Conservation (phyloP, 2,797 vertebrate genomes). For the Harpagifer antarcticus region DNA sequence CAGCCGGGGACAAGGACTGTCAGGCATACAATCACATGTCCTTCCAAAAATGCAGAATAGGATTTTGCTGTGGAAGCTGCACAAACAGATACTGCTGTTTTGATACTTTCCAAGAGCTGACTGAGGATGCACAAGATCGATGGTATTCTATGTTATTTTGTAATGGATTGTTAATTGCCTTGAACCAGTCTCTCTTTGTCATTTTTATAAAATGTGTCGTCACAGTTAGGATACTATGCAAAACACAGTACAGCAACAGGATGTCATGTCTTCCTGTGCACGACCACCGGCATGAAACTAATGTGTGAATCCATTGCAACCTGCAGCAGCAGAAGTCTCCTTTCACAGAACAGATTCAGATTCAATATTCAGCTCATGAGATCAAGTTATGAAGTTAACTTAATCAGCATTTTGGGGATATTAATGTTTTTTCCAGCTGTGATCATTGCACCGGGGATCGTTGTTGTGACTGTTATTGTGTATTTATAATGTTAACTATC, state of each 20-base stretch:
- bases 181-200: neutral
- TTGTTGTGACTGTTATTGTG: neutral
- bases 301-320: neutral
- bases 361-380: too few relatives aligned
- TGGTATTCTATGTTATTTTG: constrained; percentile 58
- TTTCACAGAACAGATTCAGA: neutral
- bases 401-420: too few relatives aligned
- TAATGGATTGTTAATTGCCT: neutral
- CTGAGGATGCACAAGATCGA: constrained; percentile 29
- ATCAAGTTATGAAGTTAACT: too few relatives aligned
- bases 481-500: neutral
- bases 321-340: neutral
- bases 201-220: neutral
- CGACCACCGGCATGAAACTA: constrained; percentile 4
- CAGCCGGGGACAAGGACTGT: constrained; percentile 44
- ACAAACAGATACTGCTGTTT: constrained; percentile 60
- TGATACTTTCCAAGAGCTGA: accelerated
- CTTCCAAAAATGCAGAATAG: accelerated
- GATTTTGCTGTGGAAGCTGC: constrained; percentile 78
- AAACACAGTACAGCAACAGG: constrained; percentile 25
- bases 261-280: constrained; percentile 48
- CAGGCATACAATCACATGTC: accelerated
- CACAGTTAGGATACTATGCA: neutral
- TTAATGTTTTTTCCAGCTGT: neutral
- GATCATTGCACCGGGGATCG: too few relatives aligned